Percentiles rank a stretch among this genome's conserved stretches.
Evolutionary conservation across 2,113 vertebrate species (phyloP).

Genomic region (Epinephelus fuscoguttatus): DNA sequence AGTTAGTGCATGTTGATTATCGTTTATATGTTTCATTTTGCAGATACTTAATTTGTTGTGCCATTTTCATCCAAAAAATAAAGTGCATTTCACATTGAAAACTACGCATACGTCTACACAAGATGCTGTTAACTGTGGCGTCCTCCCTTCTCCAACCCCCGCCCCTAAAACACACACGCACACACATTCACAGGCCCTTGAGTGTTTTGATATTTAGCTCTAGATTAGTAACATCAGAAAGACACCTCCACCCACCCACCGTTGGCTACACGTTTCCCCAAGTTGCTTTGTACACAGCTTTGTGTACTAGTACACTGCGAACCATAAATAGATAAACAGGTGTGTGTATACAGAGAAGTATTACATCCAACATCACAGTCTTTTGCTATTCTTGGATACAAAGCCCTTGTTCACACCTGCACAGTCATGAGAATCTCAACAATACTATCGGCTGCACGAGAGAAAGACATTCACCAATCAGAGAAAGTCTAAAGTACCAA

Average conservation of each 20-base stretch:
- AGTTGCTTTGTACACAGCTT: slow-evolving; percentile 50
- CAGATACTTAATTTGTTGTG: slow-evolving; percentile 87
- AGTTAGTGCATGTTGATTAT: slow-evolving; percentile 89
- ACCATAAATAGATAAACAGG: slow-evolving; percentile 57
- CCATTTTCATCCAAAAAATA: slow-evolving; percentile 86
- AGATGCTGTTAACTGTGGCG: slow-evolving; percentile 80
- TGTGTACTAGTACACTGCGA: slow-evolving; percentile 46
- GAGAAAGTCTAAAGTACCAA: neutral
- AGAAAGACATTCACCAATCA: slow-evolving; percentile 66
- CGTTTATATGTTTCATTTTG: slow-evolving; percentile 85
- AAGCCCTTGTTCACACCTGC: slow-evolving; percentile 80
- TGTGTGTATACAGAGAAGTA: slow-evolving; percentile 59
- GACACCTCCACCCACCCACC: slow-evolving; percentile 20
- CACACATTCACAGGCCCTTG: slow-evolving; percentile 72
- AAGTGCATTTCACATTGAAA: slow-evolving; percentile 89
- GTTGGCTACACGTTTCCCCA: slow-evolving; percentile 32
- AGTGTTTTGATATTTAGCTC: slow-evolving; percentile 80
- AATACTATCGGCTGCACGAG: slow-evolving; percentile 50
- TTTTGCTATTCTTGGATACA: slow-evolving; percentile 65
- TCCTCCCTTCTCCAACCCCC: slow-evolving; percentile 30
- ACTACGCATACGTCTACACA: slow-evolving; percentile 84
- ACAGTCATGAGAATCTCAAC: slow-evolving; percentile 34
- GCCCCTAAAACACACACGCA: slow-evolving; percentile 12
- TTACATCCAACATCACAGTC: slow-evolving; percentile 73
- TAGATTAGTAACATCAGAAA: slow-evolving; percentile 58